Conservation (phyloP, 2,888 invertebrate species). For the Teinopalpus imperialis region DNA sequence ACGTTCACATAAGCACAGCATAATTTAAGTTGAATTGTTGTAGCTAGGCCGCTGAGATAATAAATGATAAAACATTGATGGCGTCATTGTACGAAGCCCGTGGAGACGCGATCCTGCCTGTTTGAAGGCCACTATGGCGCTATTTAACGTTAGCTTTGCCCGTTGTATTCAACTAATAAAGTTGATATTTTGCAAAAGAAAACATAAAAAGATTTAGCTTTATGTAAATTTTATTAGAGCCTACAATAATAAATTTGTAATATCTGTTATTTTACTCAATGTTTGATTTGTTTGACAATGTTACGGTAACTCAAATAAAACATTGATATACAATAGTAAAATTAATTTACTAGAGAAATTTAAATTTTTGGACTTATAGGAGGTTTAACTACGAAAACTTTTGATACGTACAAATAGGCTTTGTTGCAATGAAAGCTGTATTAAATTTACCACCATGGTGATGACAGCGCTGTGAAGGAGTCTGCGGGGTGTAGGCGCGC, state of each 20-base stretch:
- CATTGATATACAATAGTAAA: too few relatives aligned
- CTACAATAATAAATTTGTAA: too few relatives aligned
- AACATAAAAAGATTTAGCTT: too few relatives aligned
- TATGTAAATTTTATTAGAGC: too few relatives aligned
- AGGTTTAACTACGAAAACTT: too few relatives aligned
- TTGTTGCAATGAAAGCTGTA: slow-evolving; percentile 7
- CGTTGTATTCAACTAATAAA: neutral
- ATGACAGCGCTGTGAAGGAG: slow-evolving; percentile 4
- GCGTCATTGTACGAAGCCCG: slow-evolving; percentile 3
- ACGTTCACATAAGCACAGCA: neutral
- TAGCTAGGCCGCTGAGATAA: neutral
- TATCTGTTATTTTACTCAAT: too few relatives aligned
- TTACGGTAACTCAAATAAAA: too few relatives aligned
- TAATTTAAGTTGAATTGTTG: neutral
- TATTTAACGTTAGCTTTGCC: neutral
- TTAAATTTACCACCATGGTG: slow-evolving; percentile 1
- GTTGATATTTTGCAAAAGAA: neutral
- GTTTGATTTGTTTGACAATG: too few relatives aligned
- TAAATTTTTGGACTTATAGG: too few relatives aligned
- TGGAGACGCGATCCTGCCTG: neutral
- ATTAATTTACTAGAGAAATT: too few relatives aligned
- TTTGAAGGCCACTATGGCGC: neutral
- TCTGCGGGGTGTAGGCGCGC: slow-evolving; percentile 11
- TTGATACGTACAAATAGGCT: neutral
- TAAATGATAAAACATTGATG: slow-evolving; percentile 8